These are phyloP conservation scores for Ondatra zibethicus DNA, from an alignment of 2,113 vertebrate species.

Conservation along the genomic window DNA sequence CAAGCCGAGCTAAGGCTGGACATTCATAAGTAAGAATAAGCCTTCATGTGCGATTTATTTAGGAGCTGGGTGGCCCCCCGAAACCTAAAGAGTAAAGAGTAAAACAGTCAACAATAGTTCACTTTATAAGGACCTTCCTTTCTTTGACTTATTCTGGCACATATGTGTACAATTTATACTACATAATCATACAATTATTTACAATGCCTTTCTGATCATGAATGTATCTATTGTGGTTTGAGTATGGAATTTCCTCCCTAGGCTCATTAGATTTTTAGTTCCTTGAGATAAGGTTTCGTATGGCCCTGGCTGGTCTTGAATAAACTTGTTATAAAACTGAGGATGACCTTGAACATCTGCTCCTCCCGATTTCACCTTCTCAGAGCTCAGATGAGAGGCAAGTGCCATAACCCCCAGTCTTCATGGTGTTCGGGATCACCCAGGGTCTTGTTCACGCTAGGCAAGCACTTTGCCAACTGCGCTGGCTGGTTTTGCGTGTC, in stretches of 20 bases:
- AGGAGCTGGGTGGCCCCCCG: too few species aligned
- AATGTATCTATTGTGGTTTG: not conserved
- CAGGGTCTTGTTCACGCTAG: not conserved
- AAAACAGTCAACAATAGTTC: not conserved
- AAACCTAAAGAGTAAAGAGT: too few species aligned
- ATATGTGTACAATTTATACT: not conserved
- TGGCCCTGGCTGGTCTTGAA: not conserved
- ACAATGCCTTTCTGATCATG: not conserved
- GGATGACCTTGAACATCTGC: not conserved
- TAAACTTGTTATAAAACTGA: not conserved
- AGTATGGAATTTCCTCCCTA: not conserved
- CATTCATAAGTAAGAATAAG: too few species aligned
- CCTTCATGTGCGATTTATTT: too few species aligned
- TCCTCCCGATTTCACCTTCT: not conserved
- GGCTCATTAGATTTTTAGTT: not conserved
- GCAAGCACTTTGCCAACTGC: not conserved
- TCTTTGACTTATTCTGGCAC: slow-evolving; percentile 47
- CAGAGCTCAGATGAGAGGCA: not conserved
- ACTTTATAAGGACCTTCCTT: not conserved
- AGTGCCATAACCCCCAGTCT: not conserved
- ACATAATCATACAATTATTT: not conserved
- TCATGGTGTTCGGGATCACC: not conserved
- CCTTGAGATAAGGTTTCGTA: not conserved
- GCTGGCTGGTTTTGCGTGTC: not conserved
- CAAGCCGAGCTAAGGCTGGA: too few species aligned